Conservation (phyloP, 2,797 vertebrate species). For the Atherinosoma microstoma region DNA sequence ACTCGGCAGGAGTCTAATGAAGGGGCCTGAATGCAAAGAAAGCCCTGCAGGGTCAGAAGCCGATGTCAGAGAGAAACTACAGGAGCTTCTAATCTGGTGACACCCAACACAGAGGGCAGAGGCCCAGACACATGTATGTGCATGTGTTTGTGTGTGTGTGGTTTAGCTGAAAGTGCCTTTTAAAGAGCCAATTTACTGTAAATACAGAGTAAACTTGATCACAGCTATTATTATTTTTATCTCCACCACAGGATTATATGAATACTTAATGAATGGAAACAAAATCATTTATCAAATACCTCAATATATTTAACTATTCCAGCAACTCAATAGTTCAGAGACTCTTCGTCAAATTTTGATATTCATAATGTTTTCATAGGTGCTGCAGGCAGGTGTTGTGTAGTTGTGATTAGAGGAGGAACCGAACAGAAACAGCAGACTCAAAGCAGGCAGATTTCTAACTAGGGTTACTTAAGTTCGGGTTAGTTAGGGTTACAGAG, state of each 20-base stretch:
- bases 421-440: neutral
- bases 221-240: neutral
- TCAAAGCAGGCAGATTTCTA: neutral
- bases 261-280: neutral
- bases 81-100: conserved; percentile 68
- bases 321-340: neutral
- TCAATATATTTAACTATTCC: neutral
- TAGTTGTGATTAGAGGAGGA: neutral
- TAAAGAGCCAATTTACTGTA: conserved; percentile 8
- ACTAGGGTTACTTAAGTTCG: neutral
- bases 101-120: conserved; percentile 41
- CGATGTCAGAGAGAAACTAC: conserved; percentile 61
- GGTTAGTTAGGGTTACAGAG: neutral
- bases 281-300: neutral
- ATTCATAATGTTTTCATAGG: neutral
- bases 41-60: conserved; percentile 55
- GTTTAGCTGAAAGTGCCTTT: conserved; percentile 1
- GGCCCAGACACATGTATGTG: conserved; percentile 11
- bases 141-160: conserved; percentile 12
- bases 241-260: neutral
- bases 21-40: conserved; percentile 42
- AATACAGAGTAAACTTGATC: neutral
- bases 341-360: neutral
- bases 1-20: conserved; percentile 76
- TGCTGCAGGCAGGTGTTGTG: neutral